Percentiles rank a stretch among this genome's conserved stretches.
These are phyloP conservation scores for Folsomia candida DNA, from an alignment of 2,888 invertebrate genomes.

Conservation along the genomic window DNA sequence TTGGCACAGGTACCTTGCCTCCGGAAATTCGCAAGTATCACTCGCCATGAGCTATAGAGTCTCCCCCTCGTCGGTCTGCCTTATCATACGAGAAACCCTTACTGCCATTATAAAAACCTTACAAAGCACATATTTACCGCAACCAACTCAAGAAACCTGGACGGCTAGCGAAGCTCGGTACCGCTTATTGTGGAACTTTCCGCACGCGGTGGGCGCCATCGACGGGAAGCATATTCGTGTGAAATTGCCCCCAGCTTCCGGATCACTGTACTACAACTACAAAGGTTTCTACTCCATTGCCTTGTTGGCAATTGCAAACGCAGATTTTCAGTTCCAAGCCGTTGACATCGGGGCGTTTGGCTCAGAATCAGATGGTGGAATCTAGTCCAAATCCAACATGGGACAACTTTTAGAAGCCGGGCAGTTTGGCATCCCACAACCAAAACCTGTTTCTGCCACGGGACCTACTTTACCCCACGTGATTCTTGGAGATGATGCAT, in stretches of 20 bases:
- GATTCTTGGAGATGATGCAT: slow-evolving; percentile 25
- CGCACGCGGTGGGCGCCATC: slow-evolving; percentile 22
- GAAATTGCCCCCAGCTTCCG: slow-evolving; percentile 1
- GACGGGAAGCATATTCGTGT: slow-evolving; percentile 33
- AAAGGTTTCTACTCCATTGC: slow-evolving; percentile 25
- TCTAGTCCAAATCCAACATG: slow-evolving; percentile 13
- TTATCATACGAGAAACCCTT: slow-evolving; percentile 13
- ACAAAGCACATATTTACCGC: slow-evolving; percentile 6
- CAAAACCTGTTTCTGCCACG: neutral
- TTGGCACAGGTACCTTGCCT: slow-evolving; percentile 7
- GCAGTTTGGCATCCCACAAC: neutral
- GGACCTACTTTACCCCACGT: neutral
- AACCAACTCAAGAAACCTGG: slow-evolving; percentile 6
- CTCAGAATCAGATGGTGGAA: slow-evolving; percentile 29
- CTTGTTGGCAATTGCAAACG: slow-evolving; percentile 18
- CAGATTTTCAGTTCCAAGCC: slow-evolving; percentile 22
- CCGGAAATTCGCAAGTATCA: slow-evolving; percentile 2
- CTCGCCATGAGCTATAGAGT: neutral
- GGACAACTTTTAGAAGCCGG: neutral
- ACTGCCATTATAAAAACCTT: slow-evolving; percentile 1
- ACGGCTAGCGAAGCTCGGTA: slow-evolving; percentile 3
- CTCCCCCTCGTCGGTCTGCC: slow-evolving; percentile 12
- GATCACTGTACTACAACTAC: slow-evolving; percentile 28
- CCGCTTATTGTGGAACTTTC: slow-evolving; percentile 24
- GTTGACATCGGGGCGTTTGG: slow-evolving; percentile 32